These are phyloP conservation scores for Drosophila austrosaltans DNA, from an alignment of 2,888 invertebrate species.

Conservation along the genomic window DNA sequence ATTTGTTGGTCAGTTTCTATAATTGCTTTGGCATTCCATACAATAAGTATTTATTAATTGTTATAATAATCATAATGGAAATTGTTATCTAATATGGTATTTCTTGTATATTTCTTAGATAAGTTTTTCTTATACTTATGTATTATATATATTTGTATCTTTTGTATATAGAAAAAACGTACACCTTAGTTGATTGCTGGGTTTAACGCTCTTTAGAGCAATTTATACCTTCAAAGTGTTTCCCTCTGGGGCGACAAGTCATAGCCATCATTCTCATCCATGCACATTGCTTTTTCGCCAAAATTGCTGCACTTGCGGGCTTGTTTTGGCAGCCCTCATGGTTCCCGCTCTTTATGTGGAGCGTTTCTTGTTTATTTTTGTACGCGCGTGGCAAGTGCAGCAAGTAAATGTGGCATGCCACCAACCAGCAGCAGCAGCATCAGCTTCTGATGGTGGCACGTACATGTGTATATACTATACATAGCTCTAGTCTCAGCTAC, in stretches of 20 bases:
- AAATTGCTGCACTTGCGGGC: conserved; percentile 53
- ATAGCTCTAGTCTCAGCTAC: neutral
- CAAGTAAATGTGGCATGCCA: conserved; percentile 63
- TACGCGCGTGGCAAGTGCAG: conserved; percentile 69
- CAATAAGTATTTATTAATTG: conserved; percentile 10
- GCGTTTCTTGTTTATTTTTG: conserved; percentile 63
- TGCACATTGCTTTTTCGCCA: conserved; percentile 23
- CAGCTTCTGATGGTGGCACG: conserved; percentile 30
- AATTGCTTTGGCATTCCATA: conserved; percentile 34
- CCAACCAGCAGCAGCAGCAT: conserved; percentile 9
- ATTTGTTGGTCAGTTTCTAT: conserved; percentile 21
- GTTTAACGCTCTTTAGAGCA: conserved; percentile 15
- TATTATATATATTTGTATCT: neutral
- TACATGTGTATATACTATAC: conserved; percentile 11
- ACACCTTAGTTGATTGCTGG: conserved; percentile 4
- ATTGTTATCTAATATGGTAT: neutral
- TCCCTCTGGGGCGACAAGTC: conserved; percentile 12
- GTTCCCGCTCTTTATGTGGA: conserved; percentile 39
- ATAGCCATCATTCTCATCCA: conserved; percentile 7
- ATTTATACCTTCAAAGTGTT: conserved; percentile 14
- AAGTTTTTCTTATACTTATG: too few relatives aligned
- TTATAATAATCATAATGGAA: neutral
- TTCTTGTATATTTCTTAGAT: neutral
- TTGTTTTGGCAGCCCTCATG: conserved; percentile 38
- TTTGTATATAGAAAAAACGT: neutral